Conservation (phyloP, 2,113 vertebrate species). For the Benitochromis conjunctus region DNA sequence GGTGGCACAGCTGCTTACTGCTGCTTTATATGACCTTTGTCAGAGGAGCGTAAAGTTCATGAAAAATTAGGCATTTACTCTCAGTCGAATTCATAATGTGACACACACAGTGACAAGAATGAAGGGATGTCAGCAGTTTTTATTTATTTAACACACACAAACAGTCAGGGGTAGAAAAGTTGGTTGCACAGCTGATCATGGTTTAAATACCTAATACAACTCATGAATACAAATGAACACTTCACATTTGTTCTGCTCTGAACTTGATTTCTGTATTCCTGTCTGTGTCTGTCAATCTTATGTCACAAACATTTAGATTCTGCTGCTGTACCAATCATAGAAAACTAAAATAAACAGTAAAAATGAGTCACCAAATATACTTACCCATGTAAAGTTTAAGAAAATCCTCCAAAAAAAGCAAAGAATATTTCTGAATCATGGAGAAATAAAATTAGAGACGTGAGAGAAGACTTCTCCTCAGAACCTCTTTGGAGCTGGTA, state of each 20-base stretch:
- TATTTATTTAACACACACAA: not conserved
- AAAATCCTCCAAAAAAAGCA: not conserved
- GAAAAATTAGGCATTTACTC: not conserved
- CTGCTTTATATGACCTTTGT: not conserved
- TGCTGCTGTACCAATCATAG: not conserved
- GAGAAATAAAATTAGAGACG: not conserved
- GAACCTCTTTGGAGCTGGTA: not conserved
- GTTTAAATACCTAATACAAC: not conserved
- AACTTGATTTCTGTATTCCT: not conserved
- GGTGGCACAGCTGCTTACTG: not conserved
- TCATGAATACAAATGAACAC: not conserved
- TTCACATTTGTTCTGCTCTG: not conserved
- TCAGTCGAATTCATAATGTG: not conserved
- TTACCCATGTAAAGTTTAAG: not conserved
- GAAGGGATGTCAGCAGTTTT: not conserved
- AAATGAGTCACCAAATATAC: not conserved
- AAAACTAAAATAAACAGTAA: fast-evolving
- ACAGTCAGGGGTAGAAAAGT: not conserved
- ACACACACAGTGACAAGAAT: not conserved
- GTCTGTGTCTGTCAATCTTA: not conserved
- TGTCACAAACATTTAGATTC: fast-evolving
- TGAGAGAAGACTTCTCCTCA: not conserved
- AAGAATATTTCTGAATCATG: not conserved
- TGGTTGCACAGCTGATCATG: not conserved
- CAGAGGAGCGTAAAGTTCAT: not conserved